Evolutionary conservation across 2,113 vertebrate species (phyloP).

Genomic region (Columbina picui): DNA sequence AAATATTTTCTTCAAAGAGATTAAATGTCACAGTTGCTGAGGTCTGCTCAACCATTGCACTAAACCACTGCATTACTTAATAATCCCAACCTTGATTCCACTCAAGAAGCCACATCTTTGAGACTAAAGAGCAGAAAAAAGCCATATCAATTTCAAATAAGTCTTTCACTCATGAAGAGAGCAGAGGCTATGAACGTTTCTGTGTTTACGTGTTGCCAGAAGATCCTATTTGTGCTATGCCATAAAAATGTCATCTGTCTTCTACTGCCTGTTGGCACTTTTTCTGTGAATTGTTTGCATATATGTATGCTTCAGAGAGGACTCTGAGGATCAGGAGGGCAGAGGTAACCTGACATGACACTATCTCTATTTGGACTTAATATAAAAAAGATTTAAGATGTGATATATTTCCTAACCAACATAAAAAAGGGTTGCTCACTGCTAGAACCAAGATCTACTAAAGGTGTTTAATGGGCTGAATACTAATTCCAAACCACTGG

Average conservation of each 20-base stretch:
- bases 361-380: not conserved
- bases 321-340: not conserved
- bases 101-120: not conserved
- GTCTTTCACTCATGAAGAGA: not conserved
- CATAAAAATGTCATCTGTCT: not conserved
- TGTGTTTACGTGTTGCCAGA: not conserved
- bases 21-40: not conserved
- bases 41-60: not conserved
- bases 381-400: not conserved
- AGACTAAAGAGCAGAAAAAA: not conserved
- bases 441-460: not conserved
- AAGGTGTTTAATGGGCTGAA: not conserved
- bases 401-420: not conserved
- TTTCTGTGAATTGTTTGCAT: not conserved
- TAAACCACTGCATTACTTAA: not conserved
- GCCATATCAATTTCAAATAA: not conserved
- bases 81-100: not conserved
- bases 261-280: not conserved
- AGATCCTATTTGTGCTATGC: not conserved
- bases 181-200: not conserved
- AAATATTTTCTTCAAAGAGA: slow-evolving; percentile 3
- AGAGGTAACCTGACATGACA: not conserved
- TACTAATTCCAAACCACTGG: not conserved
- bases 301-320: not conserved
- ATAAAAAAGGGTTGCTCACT: not conserved